Conservation (phyloP, 2,113 vertebrate genomes). For the Pampusana beccarii region DNA sequence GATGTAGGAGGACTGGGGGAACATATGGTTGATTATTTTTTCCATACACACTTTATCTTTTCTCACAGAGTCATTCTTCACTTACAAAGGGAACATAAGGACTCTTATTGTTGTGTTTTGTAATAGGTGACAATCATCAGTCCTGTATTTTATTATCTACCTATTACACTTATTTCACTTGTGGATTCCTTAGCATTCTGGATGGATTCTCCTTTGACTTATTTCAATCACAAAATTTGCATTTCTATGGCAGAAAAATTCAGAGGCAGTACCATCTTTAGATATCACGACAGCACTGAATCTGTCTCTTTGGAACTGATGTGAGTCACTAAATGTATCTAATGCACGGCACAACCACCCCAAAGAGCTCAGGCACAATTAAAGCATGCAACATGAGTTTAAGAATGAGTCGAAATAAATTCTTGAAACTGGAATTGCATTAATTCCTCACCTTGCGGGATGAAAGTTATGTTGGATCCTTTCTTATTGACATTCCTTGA, state of each 20-base stretch:
- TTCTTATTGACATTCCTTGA: not conserved
- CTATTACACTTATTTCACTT: not conserved
- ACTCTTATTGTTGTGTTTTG: not conserved
- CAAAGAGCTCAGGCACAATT: not conserved
- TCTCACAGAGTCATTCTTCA: slow-evolving; percentile 30
- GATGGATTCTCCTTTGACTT: not conserved
- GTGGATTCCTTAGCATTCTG: not conserved
- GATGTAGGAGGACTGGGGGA: not conserved
- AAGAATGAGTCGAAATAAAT: not conserved
- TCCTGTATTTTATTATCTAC: not conserved
- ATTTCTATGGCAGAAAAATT: not conserved
- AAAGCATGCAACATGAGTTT: not conserved
- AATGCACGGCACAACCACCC: not conserved
- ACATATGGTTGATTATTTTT: slow-evolving; percentile 54
- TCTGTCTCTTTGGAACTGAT: not conserved
- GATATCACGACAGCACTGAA: not conserved
- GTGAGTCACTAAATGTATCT: not conserved
- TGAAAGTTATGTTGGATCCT: not conserved
- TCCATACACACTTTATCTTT: slow-evolving; percentile 22
- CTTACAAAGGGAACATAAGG: slow-evolving; percentile 5
- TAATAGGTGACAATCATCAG: not conserved
- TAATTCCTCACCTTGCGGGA: not conserved
- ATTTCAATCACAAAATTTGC: not conserved
- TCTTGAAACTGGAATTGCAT: not conserved
- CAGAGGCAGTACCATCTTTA: not conserved